Conservation (phyloP, 53 echinoderm and acorn worm species). For the Apostichopus leukothele region DNA sequence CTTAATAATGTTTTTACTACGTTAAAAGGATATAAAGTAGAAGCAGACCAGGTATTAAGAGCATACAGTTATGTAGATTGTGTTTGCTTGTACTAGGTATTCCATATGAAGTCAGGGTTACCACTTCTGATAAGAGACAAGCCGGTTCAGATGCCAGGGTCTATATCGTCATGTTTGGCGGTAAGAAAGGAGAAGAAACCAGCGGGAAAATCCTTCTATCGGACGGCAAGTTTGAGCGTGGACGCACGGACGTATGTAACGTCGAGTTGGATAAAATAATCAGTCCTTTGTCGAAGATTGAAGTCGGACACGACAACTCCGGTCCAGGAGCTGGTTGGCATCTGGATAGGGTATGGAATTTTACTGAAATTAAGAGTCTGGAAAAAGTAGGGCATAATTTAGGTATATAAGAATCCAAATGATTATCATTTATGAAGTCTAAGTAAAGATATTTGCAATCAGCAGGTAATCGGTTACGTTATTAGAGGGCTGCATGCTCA, state of each 20-base stretch:
- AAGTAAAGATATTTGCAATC: too few relatives aligned
- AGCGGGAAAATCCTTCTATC: constrained; percentile 91
- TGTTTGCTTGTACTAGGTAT: constrained; percentile 53
- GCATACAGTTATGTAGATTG: neutral
- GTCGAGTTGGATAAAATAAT: constrained; percentile 80
- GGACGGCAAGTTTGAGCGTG: constrained; percentile 90
- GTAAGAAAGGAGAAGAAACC: constrained; percentile 80
- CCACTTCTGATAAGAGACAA: constrained; percentile 83
- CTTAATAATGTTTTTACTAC: too few relatives aligned
- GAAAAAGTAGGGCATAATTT: too few relatives aligned
- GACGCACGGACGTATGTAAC: constrained; percentile 87
- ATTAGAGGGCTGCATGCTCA: too few relatives aligned
- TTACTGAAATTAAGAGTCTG: too few relatives aligned
- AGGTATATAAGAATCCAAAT: too few relatives aligned
- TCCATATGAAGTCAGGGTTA: constrained; percentile 88
- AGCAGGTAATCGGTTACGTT: too few relatives aligned
- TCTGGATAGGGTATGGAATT: constrained; percentile 70
- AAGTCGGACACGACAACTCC: constrained; percentile 90
- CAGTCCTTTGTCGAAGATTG: constrained; percentile 84
- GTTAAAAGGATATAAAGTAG: too few relatives aligned
- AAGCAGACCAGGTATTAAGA: too few relatives aligned
- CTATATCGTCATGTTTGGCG: constrained; percentile 86
- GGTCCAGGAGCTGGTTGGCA: constrained; percentile 95
- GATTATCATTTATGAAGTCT: too few relatives aligned
- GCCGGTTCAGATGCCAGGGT: constrained; percentile 90